Evolutionary conservation across 2,113 vertebrate genomes (phyloP).

Genomic region (Cyprinodon tularosa): DNA sequence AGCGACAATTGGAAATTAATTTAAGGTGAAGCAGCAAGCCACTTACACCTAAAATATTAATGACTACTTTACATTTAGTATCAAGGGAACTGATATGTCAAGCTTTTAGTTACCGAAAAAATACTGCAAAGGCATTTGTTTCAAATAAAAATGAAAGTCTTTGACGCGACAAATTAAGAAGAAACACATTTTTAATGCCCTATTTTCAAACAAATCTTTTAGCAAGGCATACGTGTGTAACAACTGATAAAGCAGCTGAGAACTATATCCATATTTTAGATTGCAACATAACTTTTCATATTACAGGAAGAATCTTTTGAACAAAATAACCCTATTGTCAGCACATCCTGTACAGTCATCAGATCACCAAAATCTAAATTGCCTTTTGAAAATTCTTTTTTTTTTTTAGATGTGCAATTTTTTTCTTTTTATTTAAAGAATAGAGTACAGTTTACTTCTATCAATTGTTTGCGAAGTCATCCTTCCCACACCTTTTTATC

Average conservation of each 20-base stretch:
- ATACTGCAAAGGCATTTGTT: constrained; percentile 1
- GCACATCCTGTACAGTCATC: background rate
- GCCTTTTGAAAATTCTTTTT: background rate
- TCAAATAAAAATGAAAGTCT: background rate
- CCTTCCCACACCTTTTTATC: constrained; percentile 3
- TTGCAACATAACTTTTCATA: constrained; percentile 1
- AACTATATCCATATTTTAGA: constrained; percentile 28
- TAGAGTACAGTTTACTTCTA: constrained; percentile 6
- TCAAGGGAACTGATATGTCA: constrained; percentile 10
- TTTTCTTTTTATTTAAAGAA: constrained; percentile 9
- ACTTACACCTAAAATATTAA: constrained; percentile 51
- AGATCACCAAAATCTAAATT: background rate
- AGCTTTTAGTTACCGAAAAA: constrained; percentile 15
- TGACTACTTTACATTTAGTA: constrained; percentile 37
- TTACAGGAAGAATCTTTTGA: constrained; percentile 14
- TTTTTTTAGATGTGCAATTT: background rate
- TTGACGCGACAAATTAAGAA: background rate
- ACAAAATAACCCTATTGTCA: constrained; percentile 17
- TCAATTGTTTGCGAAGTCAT: constrained; percentile 8
- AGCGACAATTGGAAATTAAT: constrained; percentile 44
- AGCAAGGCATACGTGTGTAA: constrained; percentile 6
- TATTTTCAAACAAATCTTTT: constrained; percentile 17
- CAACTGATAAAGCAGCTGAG: constrained; percentile 12
- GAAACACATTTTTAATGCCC: background rate
- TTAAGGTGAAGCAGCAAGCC: constrained; percentile 30